Base-by-base conservation (phyloP, 2,888 invertebrate species). In the Hirtodrosophila duncani region DNA sequence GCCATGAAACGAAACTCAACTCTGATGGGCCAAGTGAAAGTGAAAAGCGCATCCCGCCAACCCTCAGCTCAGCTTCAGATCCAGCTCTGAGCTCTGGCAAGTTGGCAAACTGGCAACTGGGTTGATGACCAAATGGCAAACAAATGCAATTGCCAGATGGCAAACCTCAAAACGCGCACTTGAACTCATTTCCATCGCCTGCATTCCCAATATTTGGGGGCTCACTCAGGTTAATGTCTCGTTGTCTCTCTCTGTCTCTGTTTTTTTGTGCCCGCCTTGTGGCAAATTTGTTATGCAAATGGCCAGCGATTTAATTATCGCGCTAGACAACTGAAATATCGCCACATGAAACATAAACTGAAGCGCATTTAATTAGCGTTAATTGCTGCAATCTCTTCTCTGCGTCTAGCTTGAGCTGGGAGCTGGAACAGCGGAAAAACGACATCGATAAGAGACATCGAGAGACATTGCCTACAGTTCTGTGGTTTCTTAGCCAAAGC, bases 321-420 rank as follows among this genome's bases (percentile, higher is more conserved):
- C 82, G 65, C 69, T 64, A 75, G 81, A 83, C 81, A 82, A 82
- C 82, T 82, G 81, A 82, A 82, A 81, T 82, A 82, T 83, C 83
- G 75, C 68, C 72, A 60, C 66, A 67, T 64, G 69, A 72, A 82
- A 81, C 67, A 65, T 63, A 68, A 67, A 67, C 75, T 67, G 74
- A 71, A 69, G 77, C 68, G 72, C 66, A 74, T 78, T 84, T 83
- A 83, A 83, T 83, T 84, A 82, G 82, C 71, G 80, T 82, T 84
- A 83, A 83, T 84, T 83, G 78, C 67, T 46, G 72, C 72, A 74
- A 74, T 74, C 72, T 69, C 71, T 75, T 53, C 55, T 53, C 61
- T 61, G 37, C 23, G 60, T 51, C 48, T 24, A 34, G 27, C 56
- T 33, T 52, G 63, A 62, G 63, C 63, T 58, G 18, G 20, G 16